A percentile compares a stretch with the other conserved stretches of the same genome.
phyloP scores from a whole-genome alignment of 2,888 invertebrate genomes.

The Hirtodrosophila histrioides region DNA sequence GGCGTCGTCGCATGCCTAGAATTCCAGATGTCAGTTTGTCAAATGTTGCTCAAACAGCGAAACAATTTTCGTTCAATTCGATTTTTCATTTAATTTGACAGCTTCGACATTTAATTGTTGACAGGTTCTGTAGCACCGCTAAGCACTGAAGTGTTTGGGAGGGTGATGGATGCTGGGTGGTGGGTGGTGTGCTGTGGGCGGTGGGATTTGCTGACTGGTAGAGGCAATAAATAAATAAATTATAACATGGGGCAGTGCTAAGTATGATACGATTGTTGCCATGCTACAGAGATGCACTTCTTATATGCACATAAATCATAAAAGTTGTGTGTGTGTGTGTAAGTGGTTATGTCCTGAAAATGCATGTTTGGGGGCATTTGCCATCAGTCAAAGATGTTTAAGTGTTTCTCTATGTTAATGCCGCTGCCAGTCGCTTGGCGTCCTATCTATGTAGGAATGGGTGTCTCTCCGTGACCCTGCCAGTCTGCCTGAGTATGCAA shows the following conservation, averaged over 20 bases:
- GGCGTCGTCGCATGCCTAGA: not conserved
- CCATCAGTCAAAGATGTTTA: conserved; percentile 74
- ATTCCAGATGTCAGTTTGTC: conserved; percentile 24
- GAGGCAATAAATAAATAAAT: conserved; percentile 70
- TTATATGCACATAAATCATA: conserved; percentile 68
- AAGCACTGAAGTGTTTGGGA: not conserved
- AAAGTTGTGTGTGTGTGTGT: conserved; percentile 23
- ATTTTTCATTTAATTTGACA: conserved; percentile 60
- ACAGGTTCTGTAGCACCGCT: conserved; percentile 28
- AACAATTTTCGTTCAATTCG: conserved; percentile 53
- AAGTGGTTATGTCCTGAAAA: conserved; percentile 23
- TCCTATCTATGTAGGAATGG: conserved; percentile 11
- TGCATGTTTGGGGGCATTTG: conserved; percentile 59
- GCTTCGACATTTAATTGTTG: conserved; percentile 66
- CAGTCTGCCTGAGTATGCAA: conserved; percentile 10
- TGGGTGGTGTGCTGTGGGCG: not conserved
- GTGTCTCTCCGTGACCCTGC: conserved; percentile 12
- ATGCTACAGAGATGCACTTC: conserved; percentile 31
- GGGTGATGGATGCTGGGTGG: not conserved
- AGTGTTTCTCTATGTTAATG: conserved; percentile 77
- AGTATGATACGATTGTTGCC: conserved; percentile 59
- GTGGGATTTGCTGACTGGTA: conserved; percentile 2
- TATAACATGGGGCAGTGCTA: conserved; percentile 51
- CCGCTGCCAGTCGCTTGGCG: conserved; percentile 51
- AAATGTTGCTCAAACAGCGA: conserved; percentile 34